phyloP scores from a whole-genome alignment of 2,797 vertebrate species.

The Sphenopsis melanotis region DNA sequence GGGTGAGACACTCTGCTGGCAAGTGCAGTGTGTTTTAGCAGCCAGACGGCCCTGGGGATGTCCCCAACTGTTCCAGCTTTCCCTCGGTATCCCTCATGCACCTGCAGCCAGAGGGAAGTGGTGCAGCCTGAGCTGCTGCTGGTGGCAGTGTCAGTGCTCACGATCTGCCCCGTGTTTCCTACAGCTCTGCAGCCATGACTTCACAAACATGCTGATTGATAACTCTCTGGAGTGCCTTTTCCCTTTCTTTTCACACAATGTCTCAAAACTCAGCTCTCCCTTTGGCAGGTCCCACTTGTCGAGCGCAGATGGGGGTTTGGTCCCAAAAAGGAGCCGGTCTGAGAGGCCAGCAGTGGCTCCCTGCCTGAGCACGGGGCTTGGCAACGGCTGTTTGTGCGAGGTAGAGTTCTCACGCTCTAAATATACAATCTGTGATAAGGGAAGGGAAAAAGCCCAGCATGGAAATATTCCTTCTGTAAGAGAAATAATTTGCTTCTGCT shows the following conservation, averaged over 20 bases:
- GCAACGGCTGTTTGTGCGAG: slow-evolving; percentile 20
- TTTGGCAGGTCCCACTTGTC: not conserved
- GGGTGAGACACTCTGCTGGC: not conserved
- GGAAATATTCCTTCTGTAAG: slow-evolving; percentile 65
- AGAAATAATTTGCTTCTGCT: slow-evolving; percentile 65
- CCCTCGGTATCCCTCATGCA: not conserved
- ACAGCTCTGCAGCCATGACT: not conserved
- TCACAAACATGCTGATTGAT: not conserved
- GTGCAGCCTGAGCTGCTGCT: not conserved
- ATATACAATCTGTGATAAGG: slow-evolving; percentile 68
- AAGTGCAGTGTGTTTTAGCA: not conserved
- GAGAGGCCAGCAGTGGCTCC: not conserved
- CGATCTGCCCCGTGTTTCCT: not conserved
- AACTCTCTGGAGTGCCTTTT: not conserved
- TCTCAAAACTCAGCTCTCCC: not conserved
- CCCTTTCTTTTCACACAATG: not conserved
- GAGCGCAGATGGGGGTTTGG: not conserved
- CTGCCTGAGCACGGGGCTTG: not conserved
- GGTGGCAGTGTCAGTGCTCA: not conserved
- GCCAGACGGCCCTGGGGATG: not conserved
- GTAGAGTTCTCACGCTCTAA: slow-evolving; percentile 73
- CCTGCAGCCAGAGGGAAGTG: not conserved
- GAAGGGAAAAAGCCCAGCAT: slow-evolving; percentile 57
- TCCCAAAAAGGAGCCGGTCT: not conserved
- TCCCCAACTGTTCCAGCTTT: not conserved